phyloP scores from a whole-genome alignment of 2,888 invertebrate species.

The Gortyna flavago region DNA sequence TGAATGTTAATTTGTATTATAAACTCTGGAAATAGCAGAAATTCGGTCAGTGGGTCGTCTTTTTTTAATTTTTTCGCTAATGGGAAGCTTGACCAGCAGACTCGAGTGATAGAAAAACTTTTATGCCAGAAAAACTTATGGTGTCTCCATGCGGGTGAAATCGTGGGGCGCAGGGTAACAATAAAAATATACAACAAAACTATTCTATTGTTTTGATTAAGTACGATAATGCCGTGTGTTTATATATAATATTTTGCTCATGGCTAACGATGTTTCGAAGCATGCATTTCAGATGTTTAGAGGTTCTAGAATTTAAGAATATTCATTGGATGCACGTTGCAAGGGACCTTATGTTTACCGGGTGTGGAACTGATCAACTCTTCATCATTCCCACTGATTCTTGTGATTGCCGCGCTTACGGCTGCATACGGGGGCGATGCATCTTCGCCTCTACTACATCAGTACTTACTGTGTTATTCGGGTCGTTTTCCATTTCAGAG shows the following conservation, averaged over 20 bases:
- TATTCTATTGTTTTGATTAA: neutral
- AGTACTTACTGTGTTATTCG: conserved; percentile 88
- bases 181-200: neutral
- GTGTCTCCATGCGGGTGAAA: too few relatives aligned
- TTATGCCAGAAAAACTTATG: neutral
- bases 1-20: neutral
- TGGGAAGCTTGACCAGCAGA: neutral
- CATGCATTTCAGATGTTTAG: neutral
- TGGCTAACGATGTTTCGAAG: neutral
- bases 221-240: neutral
- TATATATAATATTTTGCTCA: neutral
- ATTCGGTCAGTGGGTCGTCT: too few relatives aligned
- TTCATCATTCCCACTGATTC: neutral
- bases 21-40: neutral
- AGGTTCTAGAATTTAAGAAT: neutral
- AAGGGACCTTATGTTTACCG: conserved; percentile 6
- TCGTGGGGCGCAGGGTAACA: too few relatives aligned
- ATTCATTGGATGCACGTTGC: neutral
- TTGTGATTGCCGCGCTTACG: conserved; percentile 1
- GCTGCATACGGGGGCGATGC: neutral
- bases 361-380: neutral
- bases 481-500: conserved; percentile 88
- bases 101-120: neutral
- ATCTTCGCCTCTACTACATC: conserved; percentile 30
- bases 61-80: neutral